These are phyloP conservation scores for fruit fly (Drosophila melanogaster) DNA, from an alignment of 1,140 invertebrate genomes.

Conservation along the genomic window DNA sequence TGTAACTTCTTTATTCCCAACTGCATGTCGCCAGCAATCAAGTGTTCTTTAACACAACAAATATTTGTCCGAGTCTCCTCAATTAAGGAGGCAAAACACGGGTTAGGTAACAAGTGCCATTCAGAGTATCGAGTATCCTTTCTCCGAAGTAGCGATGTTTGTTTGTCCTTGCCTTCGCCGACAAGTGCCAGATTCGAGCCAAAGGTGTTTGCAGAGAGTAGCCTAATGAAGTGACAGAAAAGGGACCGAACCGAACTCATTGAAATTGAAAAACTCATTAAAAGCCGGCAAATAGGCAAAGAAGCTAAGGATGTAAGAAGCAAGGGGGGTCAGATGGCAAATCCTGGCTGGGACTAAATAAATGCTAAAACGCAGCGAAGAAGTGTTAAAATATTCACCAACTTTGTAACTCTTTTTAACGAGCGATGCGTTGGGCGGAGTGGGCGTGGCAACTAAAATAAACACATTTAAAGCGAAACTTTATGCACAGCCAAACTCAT, in stretches of 20 bases:
- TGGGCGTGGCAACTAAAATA: constrained; percentile 77
- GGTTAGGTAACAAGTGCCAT: background rate
- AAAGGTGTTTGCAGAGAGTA: constrained; percentile 35
- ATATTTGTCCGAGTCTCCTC: background rate
- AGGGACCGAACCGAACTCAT: constrained; percentile 43
- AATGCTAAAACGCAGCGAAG: constrained; percentile 78
- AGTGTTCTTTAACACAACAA: background rate
- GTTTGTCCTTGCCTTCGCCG: constrained; percentile 14
- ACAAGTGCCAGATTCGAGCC: constrained; percentile 21
- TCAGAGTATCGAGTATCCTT: constrained; percentile 19
- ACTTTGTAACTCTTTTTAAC: constrained; percentile 83
- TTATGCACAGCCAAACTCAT: constrained; percentile 82
- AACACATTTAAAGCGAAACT: constrained; percentile 83
- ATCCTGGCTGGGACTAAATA: constrained; percentile 66
- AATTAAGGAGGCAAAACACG: constrained; percentile 11
- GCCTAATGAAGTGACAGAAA: constrained; percentile 49
- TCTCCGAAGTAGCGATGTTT: constrained; percentile 1
- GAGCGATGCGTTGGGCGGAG: constrained; percentile 41
- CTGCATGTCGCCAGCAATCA: too few species aligned
- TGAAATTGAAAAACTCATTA: constrained; percentile 55
- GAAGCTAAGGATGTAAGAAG: too few species aligned
- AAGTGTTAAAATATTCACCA: constrained; percentile 83
- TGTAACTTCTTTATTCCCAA: background rate
- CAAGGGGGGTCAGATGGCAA: constrained; percentile 3
- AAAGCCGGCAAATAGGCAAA: constrained; percentile 20